phyloP scores from a whole-genome alignment of 2,113 vertebrate species.

The Triplophysa dalaica region DNA sequence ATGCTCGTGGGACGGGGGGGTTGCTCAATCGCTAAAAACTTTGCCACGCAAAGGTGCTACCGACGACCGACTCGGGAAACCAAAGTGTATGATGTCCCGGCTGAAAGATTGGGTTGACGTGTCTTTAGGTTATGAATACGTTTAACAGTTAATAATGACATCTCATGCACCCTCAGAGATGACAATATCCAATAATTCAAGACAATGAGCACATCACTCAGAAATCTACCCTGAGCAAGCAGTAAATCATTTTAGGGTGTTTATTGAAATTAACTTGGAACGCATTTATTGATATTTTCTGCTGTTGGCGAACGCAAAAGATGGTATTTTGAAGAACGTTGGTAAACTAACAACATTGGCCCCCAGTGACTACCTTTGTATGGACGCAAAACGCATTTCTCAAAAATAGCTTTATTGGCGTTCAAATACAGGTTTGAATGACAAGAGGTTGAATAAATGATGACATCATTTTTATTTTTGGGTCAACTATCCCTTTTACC shows the following conservation, averaged over 20 bases:
- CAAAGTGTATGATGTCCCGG: not conserved
- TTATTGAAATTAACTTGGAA: not conserved
- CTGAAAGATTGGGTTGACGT: not conserved
- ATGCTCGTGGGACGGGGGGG: not conserved
- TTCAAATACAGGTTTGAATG: no score
- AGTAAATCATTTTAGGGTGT: conserved; percentile 11
- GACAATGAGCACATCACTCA: conserved; percentile 48
- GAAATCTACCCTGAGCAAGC: not conserved
- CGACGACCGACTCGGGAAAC: conserved; percentile 3
- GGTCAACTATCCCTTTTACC: not conserved
- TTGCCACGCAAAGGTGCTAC: not conserved
- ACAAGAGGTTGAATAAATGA: no score
- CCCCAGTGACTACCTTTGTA: no score
- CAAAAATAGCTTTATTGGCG: no score
- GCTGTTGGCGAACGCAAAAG: not conserved
- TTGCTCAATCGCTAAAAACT: conserved; percentile 26
- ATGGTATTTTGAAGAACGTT: no score
- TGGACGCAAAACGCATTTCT: no score
- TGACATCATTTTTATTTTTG: no score
- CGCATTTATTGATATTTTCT: not conserved
- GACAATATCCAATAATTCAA: conserved; percentile 52
- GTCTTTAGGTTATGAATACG: conserved; percentile 39
- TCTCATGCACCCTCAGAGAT: conserved; percentile 43
- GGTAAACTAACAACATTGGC: no score
- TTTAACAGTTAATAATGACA: conserved; percentile 54